A percentile compares a stretch with the other conserved stretches of the same genome.
Evolutionary conservation across 2,113 vertebrate genomes (phyloP).

Genomic region (Oreotrochilus melanogaster): DNA sequence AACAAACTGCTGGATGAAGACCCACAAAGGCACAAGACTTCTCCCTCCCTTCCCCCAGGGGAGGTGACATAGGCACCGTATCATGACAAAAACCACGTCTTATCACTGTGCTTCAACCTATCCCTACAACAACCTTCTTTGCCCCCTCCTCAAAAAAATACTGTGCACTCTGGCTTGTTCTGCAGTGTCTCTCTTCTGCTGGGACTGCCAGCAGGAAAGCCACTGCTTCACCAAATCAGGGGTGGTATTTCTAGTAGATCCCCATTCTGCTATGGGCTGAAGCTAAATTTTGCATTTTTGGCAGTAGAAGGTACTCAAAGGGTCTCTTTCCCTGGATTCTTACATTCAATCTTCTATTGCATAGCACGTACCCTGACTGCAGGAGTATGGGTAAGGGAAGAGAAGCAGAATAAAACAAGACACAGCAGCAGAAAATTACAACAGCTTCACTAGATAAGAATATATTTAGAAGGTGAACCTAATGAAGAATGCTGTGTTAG

Average conservation of each 20-base stretch:
- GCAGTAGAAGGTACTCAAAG: not conserved
- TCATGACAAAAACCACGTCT: not conserved
- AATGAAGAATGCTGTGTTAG: not conserved
- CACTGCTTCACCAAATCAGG: not conserved
- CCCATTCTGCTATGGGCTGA: not conserved
- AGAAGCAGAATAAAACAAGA: not conserved
- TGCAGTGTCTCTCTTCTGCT: not conserved
- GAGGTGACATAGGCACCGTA: not conserved
- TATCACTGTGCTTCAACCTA: not conserved
- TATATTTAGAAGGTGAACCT: not conserved
- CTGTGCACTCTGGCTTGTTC: not conserved
- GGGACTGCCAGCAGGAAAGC: not conserved
- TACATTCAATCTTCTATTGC: not conserved
- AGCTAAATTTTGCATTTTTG: not conserved
- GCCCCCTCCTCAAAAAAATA: not conserved
- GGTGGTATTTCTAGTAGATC: not conserved
- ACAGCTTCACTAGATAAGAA: not conserved
- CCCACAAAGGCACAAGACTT: not conserved
- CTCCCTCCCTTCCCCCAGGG: not conserved
- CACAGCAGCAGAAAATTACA: not conserved
- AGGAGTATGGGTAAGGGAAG: not conserved
- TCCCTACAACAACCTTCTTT: not conserved
- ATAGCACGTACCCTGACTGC: not conserved
- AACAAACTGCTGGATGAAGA: not conserved
- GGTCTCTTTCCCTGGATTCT: not conserved